Percentiles rank a stretch among this genome's conserved stretches.
These are phyloP conservation scores for Pseudois nayaur DNA, from an alignment of 2,113 vertebrate genomes.

Conservation along the genomic window DNA sequence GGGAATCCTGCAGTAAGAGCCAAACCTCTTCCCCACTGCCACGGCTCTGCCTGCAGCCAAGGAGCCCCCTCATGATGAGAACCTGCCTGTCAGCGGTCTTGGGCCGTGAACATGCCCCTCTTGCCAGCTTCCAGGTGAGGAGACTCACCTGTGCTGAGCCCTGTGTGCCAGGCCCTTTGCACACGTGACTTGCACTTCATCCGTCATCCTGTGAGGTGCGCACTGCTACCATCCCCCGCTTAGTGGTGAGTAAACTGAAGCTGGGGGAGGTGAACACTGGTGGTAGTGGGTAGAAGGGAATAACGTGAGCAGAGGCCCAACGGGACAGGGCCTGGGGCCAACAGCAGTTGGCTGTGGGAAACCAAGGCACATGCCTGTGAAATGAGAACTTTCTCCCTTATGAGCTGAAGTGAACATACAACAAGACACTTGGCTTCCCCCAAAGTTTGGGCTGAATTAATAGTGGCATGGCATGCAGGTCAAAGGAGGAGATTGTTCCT, in stretches of 20 bases:
- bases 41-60: background rate
- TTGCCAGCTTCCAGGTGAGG: background rate
- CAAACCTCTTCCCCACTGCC: rapidly evolving
- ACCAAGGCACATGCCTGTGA: background rate
- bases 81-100: background rate
- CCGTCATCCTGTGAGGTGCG: background rate
- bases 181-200: background rate
- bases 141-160: background rate
- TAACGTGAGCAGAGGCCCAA: background rate
- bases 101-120: background rate
- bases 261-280: background rate
- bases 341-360: background rate
- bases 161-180: background rate
- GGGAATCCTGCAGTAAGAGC: background rate
- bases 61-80: background rate
- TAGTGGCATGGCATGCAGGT: background rate
- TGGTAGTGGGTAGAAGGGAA: background rate
- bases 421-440: background rate
- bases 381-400: background rate
- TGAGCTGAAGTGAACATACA: background rate
- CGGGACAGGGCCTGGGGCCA: background rate
- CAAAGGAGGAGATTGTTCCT: background rate
- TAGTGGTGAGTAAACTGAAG: background rate
- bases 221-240: background rate
- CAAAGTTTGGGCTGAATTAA: background rate